Base-by-base conservation (phyloP, 2,113 vertebrate species). In the Nanger granti region DNA sequence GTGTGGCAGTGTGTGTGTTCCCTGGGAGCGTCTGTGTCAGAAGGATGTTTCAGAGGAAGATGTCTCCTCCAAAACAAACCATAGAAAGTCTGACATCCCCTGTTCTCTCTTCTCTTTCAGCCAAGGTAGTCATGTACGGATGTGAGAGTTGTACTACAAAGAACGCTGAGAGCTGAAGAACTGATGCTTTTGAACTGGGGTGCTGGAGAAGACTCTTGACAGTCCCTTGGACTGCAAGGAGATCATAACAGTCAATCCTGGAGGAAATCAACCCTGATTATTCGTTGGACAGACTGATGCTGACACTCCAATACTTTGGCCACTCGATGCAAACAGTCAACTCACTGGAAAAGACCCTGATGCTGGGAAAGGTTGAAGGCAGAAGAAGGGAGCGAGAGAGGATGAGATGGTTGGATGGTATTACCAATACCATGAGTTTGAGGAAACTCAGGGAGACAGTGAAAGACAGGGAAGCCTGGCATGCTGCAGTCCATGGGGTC, bases 71-170 rank as follows among this genome's bases (percentile, higher is more conserved):
- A 66, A 31, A 73, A 76, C 97, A 94, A 97, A 96, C n/a, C 79
- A 95, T 49, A 24, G 7, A 60, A 90, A 87, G 96, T 95, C 97
- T 95, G 92, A 62, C 59, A 95, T 93, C 69, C 88, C 92, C 54
- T 98, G 94, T 95, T 96, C 93, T 98, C 49, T 20, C 95, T 34
- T 3, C 37, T 93, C 69, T 96, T 98, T 96, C 31, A 97, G 82
- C 93, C 92, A 94, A 88, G 24, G 41, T 28, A 44, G 73, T 34
- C 24, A 44, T 28, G 12, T 44, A 44, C 0, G 12, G 41, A 79
- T 26, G 41, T 79, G 24, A 44, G 73, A 79, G 41, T 4, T 8
- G 41, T 12, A 44, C 41, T 79, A 28, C 41, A 2, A 44, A 79
- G 12, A 28, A 79, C 0, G 0, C 41, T 41, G 11, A 79, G 73